Conservation (phyloP, 2,888 invertebrate genomes). For the Eudemis profundana region DNA sequence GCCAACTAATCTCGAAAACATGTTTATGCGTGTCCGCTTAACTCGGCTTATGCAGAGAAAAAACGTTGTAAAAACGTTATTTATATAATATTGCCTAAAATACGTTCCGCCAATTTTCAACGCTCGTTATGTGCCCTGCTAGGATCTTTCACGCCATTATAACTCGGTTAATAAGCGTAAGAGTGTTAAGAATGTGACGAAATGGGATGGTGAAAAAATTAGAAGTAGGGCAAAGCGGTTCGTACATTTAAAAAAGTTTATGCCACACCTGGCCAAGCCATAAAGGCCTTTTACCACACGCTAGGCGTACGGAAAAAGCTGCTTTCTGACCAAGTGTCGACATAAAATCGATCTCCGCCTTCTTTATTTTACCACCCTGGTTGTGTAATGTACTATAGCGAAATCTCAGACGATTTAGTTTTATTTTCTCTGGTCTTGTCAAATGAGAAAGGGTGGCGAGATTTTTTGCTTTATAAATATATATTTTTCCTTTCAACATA, state of each 20-base stretch:
- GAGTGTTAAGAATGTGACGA: conserved; percentile 52
- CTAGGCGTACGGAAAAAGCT: too few relatives aligned
- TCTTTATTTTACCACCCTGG: too few relatives aligned
- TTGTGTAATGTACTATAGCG: too few relatives aligned
- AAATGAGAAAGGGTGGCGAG: too few relatives aligned
- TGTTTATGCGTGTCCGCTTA: conserved; percentile 22
- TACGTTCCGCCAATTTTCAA: conserved; percentile 69
- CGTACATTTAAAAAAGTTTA: conserved; percentile 17
- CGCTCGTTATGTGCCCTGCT: conserved; percentile 65
- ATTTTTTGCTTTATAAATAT: too few relatives aligned
- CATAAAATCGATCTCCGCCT: too few relatives aligned
- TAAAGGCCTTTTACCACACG: too few relatives aligned
- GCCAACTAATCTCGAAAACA: conserved; percentile 17
- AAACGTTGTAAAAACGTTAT: conserved; percentile 10
- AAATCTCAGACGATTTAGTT: too few relatives aligned
- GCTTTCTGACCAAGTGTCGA: too few relatives aligned
- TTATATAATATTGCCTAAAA: conserved; percentile 31
- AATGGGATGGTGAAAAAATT: neutral
- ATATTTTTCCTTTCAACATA: too few relatives aligned
- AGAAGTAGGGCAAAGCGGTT: conserved; percentile 9
- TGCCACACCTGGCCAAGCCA: too few relatives aligned
- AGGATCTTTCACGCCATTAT: conserved; percentile 61
- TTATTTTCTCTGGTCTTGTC: too few relatives aligned
- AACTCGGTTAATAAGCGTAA: conserved; percentile 63
- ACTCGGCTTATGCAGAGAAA: conserved; percentile 12